Percentiles rank a stretch among this genome's conserved stretches.
These are phyloP conservation scores for Frieseomelitta varia DNA, from an alignment of 1,140 invertebrate genomes.

Conservation along the genomic window DNA sequence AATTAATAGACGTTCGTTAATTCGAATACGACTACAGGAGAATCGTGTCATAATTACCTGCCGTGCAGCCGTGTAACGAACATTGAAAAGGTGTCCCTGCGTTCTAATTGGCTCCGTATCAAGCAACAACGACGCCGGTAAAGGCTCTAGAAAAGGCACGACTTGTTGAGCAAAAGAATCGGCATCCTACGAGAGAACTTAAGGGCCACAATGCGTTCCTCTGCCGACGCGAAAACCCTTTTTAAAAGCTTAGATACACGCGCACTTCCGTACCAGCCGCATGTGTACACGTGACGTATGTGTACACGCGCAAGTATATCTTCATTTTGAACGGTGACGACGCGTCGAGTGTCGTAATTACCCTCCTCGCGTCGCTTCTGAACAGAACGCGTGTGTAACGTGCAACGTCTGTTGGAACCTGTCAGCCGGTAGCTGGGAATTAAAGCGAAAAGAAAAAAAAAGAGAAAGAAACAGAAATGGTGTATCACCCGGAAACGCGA, in stretches of 20 bases:
- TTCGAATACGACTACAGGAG: conserved; percentile 7
- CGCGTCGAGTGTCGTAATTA: conserved; percentile 77
- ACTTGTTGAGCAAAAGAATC: conserved; percentile 54
- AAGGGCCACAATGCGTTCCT: conserved; percentile 37
- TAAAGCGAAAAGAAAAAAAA: conserved; percentile 26
- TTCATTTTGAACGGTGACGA: conserved; percentile 37
- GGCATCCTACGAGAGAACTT: conserved; percentile 29
- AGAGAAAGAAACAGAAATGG: conserved; percentile 12
- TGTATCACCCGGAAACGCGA: conserved; percentile 40
- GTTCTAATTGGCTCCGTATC: conserved; percentile 50
- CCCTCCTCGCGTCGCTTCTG: conserved; percentile 57
- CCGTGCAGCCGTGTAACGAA: not conserved
- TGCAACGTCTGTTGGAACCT: conserved; percentile 57
- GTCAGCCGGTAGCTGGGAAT: conserved; percentile 47
- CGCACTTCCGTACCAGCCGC: not conserved
- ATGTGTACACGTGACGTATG: too few species aligned
- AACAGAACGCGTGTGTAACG: conserved; percentile 51
- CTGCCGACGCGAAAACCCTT: conserved; percentile 41
- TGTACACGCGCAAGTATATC: not conserved
- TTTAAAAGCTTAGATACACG: conserved; percentile 48
- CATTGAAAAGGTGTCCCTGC: conserved; percentile 51
- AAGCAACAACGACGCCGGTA: not conserved
- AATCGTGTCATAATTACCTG: conserved; percentile 32
- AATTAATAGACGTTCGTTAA: conserved; percentile 45
- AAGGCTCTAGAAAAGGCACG: conserved; percentile 35